A percentile compares a stretch with the other conserved stretches of the same genome.
phyloP scores from a whole-genome alignment of 2,113 vertebrate genomes.

The Microcebus lehilahytsara region DNA sequence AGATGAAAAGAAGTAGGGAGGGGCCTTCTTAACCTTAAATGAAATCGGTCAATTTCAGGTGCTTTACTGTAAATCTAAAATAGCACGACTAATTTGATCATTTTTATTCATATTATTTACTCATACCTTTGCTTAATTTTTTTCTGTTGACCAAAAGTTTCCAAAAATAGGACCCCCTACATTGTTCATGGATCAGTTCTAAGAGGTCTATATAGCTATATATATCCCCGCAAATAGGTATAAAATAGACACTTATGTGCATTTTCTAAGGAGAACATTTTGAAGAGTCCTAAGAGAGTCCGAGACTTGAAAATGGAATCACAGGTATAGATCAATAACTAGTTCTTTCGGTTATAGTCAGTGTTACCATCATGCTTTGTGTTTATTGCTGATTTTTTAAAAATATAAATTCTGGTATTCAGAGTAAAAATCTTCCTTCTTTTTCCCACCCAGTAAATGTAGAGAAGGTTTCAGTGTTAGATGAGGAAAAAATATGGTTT shows the following conservation, averaged over 20 bases:
- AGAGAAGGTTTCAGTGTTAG: background rate
- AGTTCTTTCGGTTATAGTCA: background rate
- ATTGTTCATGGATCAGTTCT: background rate
- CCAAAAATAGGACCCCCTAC: background rate
- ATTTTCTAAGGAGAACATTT: conserved; percentile 20
- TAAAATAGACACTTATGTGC: background rate
- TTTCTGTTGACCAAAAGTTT: background rate
- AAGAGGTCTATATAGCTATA: background rate
- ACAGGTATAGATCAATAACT: background rate
- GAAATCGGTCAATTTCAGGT: conserved; percentile 2
- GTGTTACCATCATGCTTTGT: background rate
- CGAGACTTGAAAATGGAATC: background rate
- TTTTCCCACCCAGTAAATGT: background rate
- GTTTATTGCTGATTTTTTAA: conserved; percentile 10
- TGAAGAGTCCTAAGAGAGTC: background rate
- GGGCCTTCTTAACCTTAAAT: background rate
- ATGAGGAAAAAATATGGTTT: background rate
- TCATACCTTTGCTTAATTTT: background rate
- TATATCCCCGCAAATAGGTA: background rate
- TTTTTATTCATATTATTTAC: conserved; percentile 18
- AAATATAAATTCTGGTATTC: background rate
- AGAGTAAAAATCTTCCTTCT: background rate
- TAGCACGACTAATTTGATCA: background rate
- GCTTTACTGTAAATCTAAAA: conserved; percentile 19
- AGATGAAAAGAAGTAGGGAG: background rate